Base-by-base conservation (phyloP, 2,888 invertebrate species). In the Eilema depressum region DNA sequence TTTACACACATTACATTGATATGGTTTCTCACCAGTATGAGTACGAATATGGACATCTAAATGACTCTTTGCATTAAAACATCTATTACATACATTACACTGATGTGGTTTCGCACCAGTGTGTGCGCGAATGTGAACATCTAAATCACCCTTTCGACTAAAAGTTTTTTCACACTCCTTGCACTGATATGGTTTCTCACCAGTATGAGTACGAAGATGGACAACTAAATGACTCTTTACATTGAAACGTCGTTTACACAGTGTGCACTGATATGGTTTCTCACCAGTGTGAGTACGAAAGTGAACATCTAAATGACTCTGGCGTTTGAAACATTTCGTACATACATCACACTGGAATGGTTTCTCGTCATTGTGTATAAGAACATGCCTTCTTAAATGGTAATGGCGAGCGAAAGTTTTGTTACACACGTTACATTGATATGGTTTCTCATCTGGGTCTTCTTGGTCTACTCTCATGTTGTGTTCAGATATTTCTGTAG, bases 21-120 rank as follows among this genome's bases (percentile, higher is more conserved):
- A 63, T 3, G 56, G 63, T 63, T 69, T 69, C 8, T 28, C 63
- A 59, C 59, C 68, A 28, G 68, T 59, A 41, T 69, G 63, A 28
- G 41, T 63, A n/a, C 56, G 68, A 28, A 56, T 69, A 17, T 65
- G 65, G 3, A 17, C 56, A 1, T 53, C 47, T 23, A 65, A 65
- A 56, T 65, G 56, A 8, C 56, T 56, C 23, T 65, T 65, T 17
- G 23, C 30, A 23, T 30, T 14, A 12, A 65, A 65, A 65, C 65
- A 33, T 56, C 56, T 65, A 3, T 65, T 28, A 23, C 65, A 65
- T n/a, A 65, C 25, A 10, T 33, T n/a, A 11, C 65, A 65, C 25
- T 33, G 7, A 30, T 56, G 56, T 8, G 56, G 56, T 25, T 65
- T 65, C 12, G 30, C 28, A 17, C 26, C 41, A 20, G 65, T 41